A percentile compares a stretch with the other conserved stretches of the same genome.
These are phyloP conservation scores for Paramuricea clavata DNA, from an alignment of 92 coral and sea anemone species.

Conservation along the genomic window DNA sequence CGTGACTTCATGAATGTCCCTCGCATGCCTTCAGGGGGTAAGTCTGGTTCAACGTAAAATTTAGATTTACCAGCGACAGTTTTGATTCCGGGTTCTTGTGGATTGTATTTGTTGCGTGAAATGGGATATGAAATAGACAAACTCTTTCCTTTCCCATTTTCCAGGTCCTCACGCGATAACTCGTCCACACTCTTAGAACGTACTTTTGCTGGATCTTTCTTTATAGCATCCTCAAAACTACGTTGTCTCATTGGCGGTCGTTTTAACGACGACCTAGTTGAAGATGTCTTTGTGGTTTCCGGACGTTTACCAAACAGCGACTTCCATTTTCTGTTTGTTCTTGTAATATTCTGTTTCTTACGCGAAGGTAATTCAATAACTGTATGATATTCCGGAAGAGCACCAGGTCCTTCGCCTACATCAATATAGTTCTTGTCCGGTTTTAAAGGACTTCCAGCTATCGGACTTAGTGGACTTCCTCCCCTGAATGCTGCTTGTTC, in stretches of 20 bases:
- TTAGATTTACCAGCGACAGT: slow-evolving; percentile 11
- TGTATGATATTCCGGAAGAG: slow-evolving; percentile 38
- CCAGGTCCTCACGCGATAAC: slow-evolving; percentile 1
- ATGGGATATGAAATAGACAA: not conserved
- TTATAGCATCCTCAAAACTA: slow-evolving; percentile 32
- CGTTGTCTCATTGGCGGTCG: slow-evolving; percentile 45
- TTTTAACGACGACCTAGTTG: not conserved
- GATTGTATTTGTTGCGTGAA: slow-evolving; percentile 12
- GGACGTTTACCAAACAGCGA: slow-evolving; percentile 47
- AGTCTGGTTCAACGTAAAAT: slow-evolving; percentile 36
- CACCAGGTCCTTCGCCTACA: slow-evolving; percentile 46
- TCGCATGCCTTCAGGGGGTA: slow-evolving; percentile 46
- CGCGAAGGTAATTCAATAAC: slow-evolving; percentile 38
- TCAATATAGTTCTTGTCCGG: slow-evolving; percentile 49
- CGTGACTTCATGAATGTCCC: slow-evolving; percentile 32
- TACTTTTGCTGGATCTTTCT: slow-evolving; percentile 2
- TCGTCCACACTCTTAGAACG: slow-evolving; percentile 50
- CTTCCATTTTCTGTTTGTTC: slow-evolving; percentile 33
- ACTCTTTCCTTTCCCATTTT: slow-evolving; percentile 14
- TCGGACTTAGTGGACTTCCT: slow-evolving; percentile 57
- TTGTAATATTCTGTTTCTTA: slow-evolving; percentile 16
- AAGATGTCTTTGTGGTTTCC: not conserved
- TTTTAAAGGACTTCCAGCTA: slow-evolving; percentile 3
- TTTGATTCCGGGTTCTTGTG: not conserved
- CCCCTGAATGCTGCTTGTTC: slow-evolving; percentile 41